These are phyloP conservation scores for Myoxocephalus aenaeus DNA, from an alignment of 2,797 vertebrate species.

Conservation along the genomic window DNA sequence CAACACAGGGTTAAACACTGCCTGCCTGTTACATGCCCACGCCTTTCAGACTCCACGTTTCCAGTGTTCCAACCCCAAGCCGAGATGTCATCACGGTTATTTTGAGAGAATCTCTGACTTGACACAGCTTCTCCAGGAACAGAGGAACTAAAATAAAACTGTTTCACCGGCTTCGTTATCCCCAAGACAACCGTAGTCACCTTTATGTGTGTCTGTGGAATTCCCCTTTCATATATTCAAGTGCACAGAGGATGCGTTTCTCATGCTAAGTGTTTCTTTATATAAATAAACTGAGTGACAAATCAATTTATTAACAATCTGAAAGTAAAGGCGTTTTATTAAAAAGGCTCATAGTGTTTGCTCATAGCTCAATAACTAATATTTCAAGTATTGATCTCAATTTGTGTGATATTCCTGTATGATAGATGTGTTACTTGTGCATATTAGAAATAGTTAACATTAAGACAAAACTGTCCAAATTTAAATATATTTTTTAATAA, in stretches of 20 bases:
- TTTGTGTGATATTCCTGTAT: neutral
- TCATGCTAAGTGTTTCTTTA: neutral
- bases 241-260: neutral
- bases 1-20: neutral
- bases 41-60: neutral
- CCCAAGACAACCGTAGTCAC: neutral
- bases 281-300: neutral
- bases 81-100: neutral
- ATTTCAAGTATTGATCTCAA: neutral
- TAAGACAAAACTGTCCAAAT: neutral
- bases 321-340: no score
- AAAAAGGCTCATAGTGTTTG: neutral
- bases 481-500: neutral
- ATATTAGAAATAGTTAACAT: neutral
- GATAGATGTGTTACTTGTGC: neutral
- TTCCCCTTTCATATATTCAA: neutral
- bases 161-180: neutral
- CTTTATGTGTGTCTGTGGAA: neutral
- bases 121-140: conserved; percentile 1
- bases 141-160: neutral
- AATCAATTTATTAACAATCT: neutral
- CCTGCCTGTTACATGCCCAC: neutral
- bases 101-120: conserved; percentile 5
- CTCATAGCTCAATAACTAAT: neutral
- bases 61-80: neutral